Evolutionary conservation across 1,140 invertebrate genomes (phyloP).

Genomic region (Galendromus occidentalis): DNA sequence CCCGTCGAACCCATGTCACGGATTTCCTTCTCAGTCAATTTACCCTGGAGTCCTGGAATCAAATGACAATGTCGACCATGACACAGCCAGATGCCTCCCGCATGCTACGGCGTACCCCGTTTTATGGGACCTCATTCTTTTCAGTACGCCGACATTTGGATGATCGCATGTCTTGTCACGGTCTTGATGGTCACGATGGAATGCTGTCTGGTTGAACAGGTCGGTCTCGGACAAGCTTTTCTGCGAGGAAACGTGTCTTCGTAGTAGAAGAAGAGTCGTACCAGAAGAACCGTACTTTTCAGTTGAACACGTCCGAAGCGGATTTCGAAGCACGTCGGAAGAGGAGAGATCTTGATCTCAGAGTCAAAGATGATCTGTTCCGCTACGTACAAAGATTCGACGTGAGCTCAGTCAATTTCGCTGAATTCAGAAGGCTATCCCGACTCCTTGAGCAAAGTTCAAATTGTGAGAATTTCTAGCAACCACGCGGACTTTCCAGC

Average conservation of each 20-base stretch:
- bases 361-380: neutral
- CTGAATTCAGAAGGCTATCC: no score
- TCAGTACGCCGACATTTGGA: neutral
- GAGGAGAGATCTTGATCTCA: neutral
- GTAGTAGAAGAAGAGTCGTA: no score
- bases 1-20: neutral
- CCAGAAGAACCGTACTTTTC: neutral
- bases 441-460: no score
- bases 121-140: neutral
- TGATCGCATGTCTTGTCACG: neutral
- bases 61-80: neutral
- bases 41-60: neutral
- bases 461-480: no score
- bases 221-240: neutral
- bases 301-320: neutral
- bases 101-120: no score
- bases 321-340: neutral
- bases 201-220: slow-evolving; percentile 2
- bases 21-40: neutral
- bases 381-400: neutral
- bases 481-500: no score
- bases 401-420: neutral
- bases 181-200: neutral
- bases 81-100: no score
- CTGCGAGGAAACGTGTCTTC: no score